Percentiles rank a stretch among this genome's conserved stretches.
These are phyloP conservation scores for Corythucha ciliata DNA, from an alignment of 2,888 invertebrate species.

Conservation along the genomic window DNA sequence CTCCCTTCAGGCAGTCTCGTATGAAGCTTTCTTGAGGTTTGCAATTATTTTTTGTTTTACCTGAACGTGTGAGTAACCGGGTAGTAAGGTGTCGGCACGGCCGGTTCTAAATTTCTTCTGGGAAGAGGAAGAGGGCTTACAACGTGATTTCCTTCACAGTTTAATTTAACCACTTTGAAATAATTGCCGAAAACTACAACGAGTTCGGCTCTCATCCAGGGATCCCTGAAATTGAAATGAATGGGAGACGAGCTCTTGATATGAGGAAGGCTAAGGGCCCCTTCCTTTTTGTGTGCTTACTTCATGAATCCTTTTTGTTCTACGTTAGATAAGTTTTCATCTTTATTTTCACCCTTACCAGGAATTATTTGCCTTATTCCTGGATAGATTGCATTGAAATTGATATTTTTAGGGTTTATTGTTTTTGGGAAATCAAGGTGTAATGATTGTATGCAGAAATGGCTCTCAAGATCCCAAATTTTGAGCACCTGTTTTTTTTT, in stretches of 20 bases:
- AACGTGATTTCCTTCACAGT: conserved; percentile 6
- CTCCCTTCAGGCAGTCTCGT: too few relatives aligned
- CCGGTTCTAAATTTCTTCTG: conserved; percentile 16
- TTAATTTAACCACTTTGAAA: conserved; percentile 13
- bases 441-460: conserved; percentile 49
- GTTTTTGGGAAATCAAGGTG: conserved; percentile 49
- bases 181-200: conserved; percentile 17
- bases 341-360: too few relatives aligned
- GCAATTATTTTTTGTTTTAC: too few relatives aligned
- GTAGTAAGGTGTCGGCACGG: conserved; percentile 20
- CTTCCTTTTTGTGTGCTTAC: too few relatives aligned
- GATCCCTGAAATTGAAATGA: conserved; percentile 11
- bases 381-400: not conserved
- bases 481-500: conserved; percentile 47
- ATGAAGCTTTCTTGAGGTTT: too few relatives aligned
- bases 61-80: conserved; percentile 20
- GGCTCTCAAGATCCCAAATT: conserved; percentile 52
- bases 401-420: too few relatives aligned
- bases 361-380: not conserved
- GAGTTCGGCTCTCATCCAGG: conserved; percentile 16
- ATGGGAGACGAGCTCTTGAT: too few relatives aligned
- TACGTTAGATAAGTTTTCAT: too few relatives aligned
- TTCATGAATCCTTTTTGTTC: too few relatives aligned
- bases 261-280: too few relatives aligned
- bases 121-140: conserved; percentile 15